Evolutionary conservation across 2,797 vertebrate species (phyloP), one percentile per base, ranked within the genome.

Genomic region (Labeo calbasu): DNA sequence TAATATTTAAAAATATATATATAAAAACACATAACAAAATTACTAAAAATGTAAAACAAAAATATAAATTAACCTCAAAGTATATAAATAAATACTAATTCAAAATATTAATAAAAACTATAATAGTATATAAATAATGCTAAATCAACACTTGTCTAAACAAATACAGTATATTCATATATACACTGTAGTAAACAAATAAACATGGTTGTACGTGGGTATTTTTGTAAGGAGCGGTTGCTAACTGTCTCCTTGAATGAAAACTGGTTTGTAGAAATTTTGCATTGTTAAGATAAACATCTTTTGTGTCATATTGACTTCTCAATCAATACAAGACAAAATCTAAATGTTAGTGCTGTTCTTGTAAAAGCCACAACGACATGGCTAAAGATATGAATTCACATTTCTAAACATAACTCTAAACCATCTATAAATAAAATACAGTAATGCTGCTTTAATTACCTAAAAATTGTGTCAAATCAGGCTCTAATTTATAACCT

Each of bases 361-460:
- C 21, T 21, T 50, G 15, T 43, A 13, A 68, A 76, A 72, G 2
- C 76, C 14, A 28, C 40, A 77, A 19, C n/a, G 43, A 32, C 40
- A 55, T 77, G 73, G 40, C 14, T 25, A 15, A 25, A 71, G 69
- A 17, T 40, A 25, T 40, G 19, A n/a, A 53, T n/a, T 14, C 28
- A 36, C 21, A 68, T 69, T 61, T 48, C 40, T 80, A 15, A 77
- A 78, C 48, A 70, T 53, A n/a, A 75, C 15, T 36, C 23, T 53
- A 59, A 36, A 53, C 14, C 32, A 48, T 48, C 59, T 32, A 48
- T 59, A 48, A 46, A 68, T 46, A 68, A 83, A 53, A 28, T 19
- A 15, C n/a, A 79, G 51, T 77, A 76, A 78, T 61, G 28, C 63
- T 80, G 53, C 63, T 80, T 79, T 85, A 21, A 81, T 85, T 53